A percentile compares a stretch with the other conserved stretches of the same genome.
Conservation (phyloP, 2,113 vertebrate genomes). For the Thamnaconus septentrionalis region DNA sequence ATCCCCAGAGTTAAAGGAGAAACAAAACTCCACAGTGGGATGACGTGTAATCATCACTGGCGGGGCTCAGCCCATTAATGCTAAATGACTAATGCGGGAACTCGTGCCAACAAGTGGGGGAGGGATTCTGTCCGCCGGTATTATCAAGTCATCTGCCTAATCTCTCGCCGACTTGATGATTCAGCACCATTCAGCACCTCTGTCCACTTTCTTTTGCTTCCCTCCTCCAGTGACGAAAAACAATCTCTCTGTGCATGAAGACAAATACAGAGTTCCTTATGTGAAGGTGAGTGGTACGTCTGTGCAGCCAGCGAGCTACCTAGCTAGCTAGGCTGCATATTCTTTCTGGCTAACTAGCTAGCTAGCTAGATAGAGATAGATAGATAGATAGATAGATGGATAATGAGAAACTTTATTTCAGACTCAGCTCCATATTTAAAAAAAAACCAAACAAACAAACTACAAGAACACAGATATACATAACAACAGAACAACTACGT, state of each 20-base stretch:
- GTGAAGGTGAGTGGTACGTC: constrained; percentile 84
- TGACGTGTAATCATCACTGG: constrained; percentile 26
- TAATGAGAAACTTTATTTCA: background rate
- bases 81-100: constrained; percentile 15
- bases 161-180: constrained; percentile 26
- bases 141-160: constrained; percentile 1
- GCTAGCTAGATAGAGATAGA: background rate
- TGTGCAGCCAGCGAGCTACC: background rate
- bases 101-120: constrained; percentile 7
- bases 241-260: constrained; percentile 92
- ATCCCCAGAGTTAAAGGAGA: no score
- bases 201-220: constrained; percentile 16
- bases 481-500: no score
- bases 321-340: background rate
- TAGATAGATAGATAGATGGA: background rate
- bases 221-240: constrained; percentile 88
- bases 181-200: constrained; percentile 32
- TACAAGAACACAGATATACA: no score
- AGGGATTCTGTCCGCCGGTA: constrained; percentile 7
- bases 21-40: background rate
- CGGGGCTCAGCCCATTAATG: constrained; percentile 11
- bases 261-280: constrained; percentile 93
- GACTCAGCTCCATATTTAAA: background rate
- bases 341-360: background rate
- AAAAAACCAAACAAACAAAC: no score